Conservation (phyloP, 2,888 invertebrate species). For the Sturmia bella region DNA sequence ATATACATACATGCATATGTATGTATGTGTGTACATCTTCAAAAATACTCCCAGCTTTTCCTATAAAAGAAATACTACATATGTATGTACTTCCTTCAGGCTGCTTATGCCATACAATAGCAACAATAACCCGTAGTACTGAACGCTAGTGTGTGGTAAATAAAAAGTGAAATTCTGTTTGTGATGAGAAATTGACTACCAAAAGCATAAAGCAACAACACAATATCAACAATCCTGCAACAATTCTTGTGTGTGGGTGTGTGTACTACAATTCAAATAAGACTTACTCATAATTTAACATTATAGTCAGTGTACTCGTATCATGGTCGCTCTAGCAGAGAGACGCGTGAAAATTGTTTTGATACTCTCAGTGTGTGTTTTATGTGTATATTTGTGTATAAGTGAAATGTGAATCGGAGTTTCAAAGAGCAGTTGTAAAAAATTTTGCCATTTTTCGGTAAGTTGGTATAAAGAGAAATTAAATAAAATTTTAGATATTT, state of each 20-base stretch:
- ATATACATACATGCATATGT: neutral
- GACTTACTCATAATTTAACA: constrained; percentile 46
- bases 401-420: no score
- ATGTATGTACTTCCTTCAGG: constrained; percentile 43
- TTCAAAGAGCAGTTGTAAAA: no score
- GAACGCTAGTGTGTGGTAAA: constrained; percentile 45
- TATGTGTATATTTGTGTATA: no score
- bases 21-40: constrained; percentile 5
- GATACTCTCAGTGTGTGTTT: no score
- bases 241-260: constrained; percentile 17
- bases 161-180: constrained; percentile 67
- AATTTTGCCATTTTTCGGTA: no score
- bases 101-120: constrained; percentile 26
- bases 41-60: constrained; percentile 32
- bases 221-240: constrained; percentile 37
- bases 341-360: neutral
- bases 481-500: no score
- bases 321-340: constrained; percentile 24
- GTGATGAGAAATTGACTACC: constrained; percentile 46
- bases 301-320: neutral
- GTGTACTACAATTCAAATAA: constrained; percentile 62
- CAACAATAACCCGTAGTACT: neutral
- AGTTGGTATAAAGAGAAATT: no score
- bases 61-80: neutral
- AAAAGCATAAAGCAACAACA: constrained; percentile 44